These are phyloP conservation scores for Galeopsomyia nigrocyanea DNA, from an alignment of 2,888 invertebrate genomes.

Conservation along the genomic window DNA sequence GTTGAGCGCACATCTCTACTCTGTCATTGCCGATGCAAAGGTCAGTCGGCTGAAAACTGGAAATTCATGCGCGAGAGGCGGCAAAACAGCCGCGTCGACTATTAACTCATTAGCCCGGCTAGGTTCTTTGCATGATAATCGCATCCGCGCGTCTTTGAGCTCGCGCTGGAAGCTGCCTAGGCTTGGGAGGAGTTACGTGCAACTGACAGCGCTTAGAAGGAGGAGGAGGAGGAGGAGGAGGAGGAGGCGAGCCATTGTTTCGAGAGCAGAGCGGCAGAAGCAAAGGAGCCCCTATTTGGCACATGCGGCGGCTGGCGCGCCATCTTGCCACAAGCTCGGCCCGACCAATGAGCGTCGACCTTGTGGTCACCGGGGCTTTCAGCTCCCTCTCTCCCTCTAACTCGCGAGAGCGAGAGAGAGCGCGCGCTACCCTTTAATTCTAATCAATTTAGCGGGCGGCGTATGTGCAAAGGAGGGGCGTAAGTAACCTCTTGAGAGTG, in stretches of 20 bases:
- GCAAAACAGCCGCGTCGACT: slow-evolving; percentile 53
- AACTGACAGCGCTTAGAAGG: slow-evolving; percentile 51
- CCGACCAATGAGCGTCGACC: slow-evolving; percentile 69
- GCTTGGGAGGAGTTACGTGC: slow-evolving; percentile 48
- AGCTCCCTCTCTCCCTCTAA: slow-evolving; percentile 41
- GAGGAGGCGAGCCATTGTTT: slow-evolving; percentile 64
- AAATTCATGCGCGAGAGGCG: not conserved
- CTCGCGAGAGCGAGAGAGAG: slow-evolving; percentile 50
- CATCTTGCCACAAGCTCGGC: slow-evolving; percentile 70
- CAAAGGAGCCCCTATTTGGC: slow-evolving; percentile 64
- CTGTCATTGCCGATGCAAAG: too few species aligned
- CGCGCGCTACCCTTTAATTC: slow-evolving; percentile 64
- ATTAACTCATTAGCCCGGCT: slow-evolving; percentile 64
- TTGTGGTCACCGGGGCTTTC: slow-evolving; percentile 66
- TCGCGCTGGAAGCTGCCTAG: slow-evolving; percentile 3
- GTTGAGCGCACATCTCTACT: too few species aligned
- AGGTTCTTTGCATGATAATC: slow-evolving; percentile 51
- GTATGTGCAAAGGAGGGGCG: slow-evolving; percentile 49
- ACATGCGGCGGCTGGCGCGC: slow-evolving; percentile 57
- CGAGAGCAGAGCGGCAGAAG: slow-evolving; percentile 58
- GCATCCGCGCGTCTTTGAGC: slow-evolving; percentile 31
- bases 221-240: slow-evolving; percentile 49
- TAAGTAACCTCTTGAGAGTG: slow-evolving; percentile 52
- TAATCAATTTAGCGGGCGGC: slow-evolving; percentile 67
- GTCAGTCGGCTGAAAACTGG: too few species aligned